Base-by-base conservation (phyloP, 2,797 vertebrate genomes). In the Coilia nasus region DNA sequence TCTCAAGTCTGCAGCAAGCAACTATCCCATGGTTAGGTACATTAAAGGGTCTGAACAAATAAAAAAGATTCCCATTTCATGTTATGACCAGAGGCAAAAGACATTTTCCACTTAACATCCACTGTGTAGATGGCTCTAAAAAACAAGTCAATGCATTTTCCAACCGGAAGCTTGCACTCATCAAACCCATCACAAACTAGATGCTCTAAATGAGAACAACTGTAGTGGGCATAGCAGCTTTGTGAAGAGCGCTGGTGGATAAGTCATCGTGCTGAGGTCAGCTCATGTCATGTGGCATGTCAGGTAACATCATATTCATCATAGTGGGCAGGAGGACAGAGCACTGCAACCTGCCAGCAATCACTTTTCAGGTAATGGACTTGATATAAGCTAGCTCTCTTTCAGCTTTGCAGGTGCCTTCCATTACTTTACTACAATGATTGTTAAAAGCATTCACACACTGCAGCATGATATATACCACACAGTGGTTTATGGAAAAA, bases 201-300 rank as follows among this genome's bases (percentile, higher is more conserved):
- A 64, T 12, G 14, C 11, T 28, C 11, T 28, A 64, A 7, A 11
- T 9, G 17, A 60, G 35, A 31, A 41, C 54, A 81, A 78, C 64
- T 85, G 85, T 71, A 84, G 83, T 23, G 50, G 50, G 9, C 50
- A 54, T 31, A 54, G 19, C 78, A 81, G 21, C 41, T 82, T 81
- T 80, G 44, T 28, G 2, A 12, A 67, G 21, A 25, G 41, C 23
- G 9, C 12, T 23, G 25, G 41, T 60, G 59, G 17, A 17, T 87
- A 67, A 84, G 19, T 86, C 83, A 86, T 81, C 71, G 28, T 57
- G 62, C n/a, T 44, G 35, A 47, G 67, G 17, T 47, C 56, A 60
- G 41, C 25, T 17, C 59, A 35, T 10, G 82, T 54, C 85, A 84
- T 84, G 35, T 21, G 64, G 54, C 12, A 19, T n/a, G 83, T 57